Conservation (phyloP, 2,888 invertebrate species). For the Amiota minor region DNA sequence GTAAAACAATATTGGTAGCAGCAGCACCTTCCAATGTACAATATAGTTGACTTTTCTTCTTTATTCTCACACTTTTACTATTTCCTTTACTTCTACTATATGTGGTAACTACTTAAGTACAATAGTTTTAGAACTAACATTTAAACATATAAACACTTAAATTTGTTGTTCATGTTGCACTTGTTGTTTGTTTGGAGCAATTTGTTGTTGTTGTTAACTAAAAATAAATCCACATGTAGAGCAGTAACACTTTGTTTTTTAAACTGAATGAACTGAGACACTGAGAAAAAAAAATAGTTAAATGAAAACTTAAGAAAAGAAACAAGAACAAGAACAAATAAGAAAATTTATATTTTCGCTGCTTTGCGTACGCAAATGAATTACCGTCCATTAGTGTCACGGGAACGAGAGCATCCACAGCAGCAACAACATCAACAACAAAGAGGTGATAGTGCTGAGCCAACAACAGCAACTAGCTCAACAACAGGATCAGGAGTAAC, state of each 20-base stretch:
- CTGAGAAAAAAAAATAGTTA: conserved; percentile 23
- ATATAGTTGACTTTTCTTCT: no score
- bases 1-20: no score
- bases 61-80: no score
- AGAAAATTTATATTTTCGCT: conserved; percentile 34
- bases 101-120: no score
- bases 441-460: conserved; percentile 46
- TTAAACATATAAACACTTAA: no score
- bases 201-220: conserved; percentile 10
- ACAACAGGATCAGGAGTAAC: conserved; percentile 30
- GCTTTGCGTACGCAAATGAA: conserved; percentile 58
- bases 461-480: conserved; percentile 28
- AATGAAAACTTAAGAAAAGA: conserved; percentile 33
- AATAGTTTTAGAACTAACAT: no score
- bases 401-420: conserved; percentile 64
- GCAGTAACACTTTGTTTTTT: neutral
- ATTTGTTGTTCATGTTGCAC: neutral
- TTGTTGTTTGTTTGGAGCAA: neutral
- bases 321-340: conserved; percentile 29
- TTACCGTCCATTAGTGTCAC: conserved; percentile 69
- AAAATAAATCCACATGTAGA: neutral
- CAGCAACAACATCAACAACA: conserved; percentile 39
- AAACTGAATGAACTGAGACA: neutral
- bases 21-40: no score
- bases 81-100: no score